phyloP scores from a whole-genome alignment of 1,140 invertebrate species.

The Nylanderia fulva region DNA sequence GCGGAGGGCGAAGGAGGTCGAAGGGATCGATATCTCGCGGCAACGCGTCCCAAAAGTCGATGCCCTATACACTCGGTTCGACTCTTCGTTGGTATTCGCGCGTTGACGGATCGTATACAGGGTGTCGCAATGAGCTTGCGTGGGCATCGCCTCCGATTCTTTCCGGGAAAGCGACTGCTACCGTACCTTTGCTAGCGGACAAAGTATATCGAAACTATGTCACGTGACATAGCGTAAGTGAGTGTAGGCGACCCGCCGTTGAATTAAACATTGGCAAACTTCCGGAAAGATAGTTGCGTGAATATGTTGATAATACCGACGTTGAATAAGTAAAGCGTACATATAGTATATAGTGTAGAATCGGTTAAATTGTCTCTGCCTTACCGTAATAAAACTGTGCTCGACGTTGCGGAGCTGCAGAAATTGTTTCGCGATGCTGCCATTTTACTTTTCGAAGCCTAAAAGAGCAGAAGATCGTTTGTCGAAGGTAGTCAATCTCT shows the following conservation, averaged over 20 bases:
- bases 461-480: neutral
- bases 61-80: conserved; percentile 53
- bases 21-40: conserved; percentile 66
- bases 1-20: conserved; percentile 63
- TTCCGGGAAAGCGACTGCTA: conserved; percentile 1
- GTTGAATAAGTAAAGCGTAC: neutral
- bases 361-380: neutral
- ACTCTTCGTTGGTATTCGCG: conserved; percentile 34
- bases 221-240: conserved; percentile 19
- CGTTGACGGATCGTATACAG: conserved; percentile 29
- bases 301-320: conserved; percentile 25
- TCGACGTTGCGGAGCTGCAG: neutral
- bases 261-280: conserved; percentile 49
- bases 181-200: neutral
- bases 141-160: neutral
- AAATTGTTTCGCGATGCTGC: neutral
- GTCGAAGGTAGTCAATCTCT: neutral
- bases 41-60: conserved; percentile 64
- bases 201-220: conserved; percentile 27
- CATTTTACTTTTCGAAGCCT: neutral
- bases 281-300: conserved; percentile 43
- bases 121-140: conserved; percentile 5
- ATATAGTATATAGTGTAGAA: too few species aligned
- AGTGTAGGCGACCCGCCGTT: conserved; percentile 30
- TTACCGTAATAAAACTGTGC: neutral